Conservation (phyloP, 2,888 invertebrate genomes). For the Melinaea menophilus region DNA sequence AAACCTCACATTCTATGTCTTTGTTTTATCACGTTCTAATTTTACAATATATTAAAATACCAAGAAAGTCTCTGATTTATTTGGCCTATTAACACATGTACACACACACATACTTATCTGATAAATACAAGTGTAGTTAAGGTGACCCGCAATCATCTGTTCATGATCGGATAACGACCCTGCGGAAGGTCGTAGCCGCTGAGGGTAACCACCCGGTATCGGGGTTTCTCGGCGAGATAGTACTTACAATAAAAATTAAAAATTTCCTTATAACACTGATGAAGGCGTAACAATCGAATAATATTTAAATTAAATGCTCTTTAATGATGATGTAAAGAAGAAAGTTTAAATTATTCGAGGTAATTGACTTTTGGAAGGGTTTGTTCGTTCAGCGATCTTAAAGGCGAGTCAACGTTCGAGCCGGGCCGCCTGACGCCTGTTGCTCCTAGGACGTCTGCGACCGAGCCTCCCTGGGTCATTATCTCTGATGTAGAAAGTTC, state of each 20-base stretch:
- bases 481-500: conserved; percentile 22
- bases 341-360: conserved; percentile 18
- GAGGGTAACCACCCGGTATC: conserved; percentile 63
- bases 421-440: conserved; percentile 26
- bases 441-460: conserved; percentile 28
- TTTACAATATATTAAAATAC: too few relatives aligned
- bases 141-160: conserved; percentile 46
- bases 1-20: too few relatives aligned
- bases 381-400: conserved; percentile 32
- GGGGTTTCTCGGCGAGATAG: conserved; percentile 34
- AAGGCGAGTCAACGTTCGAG: conserved; percentile 35
- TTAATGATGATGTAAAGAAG: conserved; percentile 1
- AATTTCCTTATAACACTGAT: conserved; percentile 2
- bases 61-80: too few relatives aligned
- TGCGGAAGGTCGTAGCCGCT: conserved; percentile 53
- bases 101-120: neutral
- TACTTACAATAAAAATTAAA: conserved; percentile 3
- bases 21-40: too few relatives aligned
- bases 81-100: too few relatives aligned
- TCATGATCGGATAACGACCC: conserved; percentile 55
- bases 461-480: conserved; percentile 26
- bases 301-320: neutral
- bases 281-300: neutral
- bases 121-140: conserved; percentile 16
- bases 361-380: conserved; percentile 14